phyloP scores from a whole-genome alignment of 2,888 invertebrate genomes.

The Conomelus anceps region DNA sequence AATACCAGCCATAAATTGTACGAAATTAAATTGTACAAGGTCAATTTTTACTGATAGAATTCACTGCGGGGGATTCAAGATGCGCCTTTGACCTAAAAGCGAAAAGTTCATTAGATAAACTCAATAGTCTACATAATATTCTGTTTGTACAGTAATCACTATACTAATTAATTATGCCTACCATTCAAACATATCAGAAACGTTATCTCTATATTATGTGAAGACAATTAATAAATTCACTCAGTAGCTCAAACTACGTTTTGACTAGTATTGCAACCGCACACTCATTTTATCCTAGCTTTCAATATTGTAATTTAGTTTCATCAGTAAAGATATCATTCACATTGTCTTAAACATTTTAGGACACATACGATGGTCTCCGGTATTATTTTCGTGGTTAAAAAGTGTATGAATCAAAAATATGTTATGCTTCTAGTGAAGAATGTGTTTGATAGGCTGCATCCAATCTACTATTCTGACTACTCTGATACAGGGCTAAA shows the following conservation, averaged over 20 bases:
- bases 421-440: too few relatives aligned
- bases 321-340: too few relatives aligned
- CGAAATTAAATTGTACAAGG: background rate
- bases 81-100: background rate
- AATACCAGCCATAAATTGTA: background rate
- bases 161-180: background rate
- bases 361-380: too few relatives aligned
- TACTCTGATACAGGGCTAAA: slow-evolving; percentile 52
- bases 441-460: slow-evolving; percentile 42
- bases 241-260: background rate
- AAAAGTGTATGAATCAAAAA: too few relatives aligned
- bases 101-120: background rate
- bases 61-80: background rate
- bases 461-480: slow-evolving; percentile 61
- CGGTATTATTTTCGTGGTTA: too few relatives aligned
- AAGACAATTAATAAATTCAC: background rate
- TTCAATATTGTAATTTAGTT: too few relatives aligned
- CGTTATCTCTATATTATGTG: background rate
- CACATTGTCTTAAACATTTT: too few relatives aligned
- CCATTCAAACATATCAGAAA: background rate
- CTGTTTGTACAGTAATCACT: background rate
- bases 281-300: too few relatives aligned
- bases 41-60: background rate
- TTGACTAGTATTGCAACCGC: too few relatives aligned
- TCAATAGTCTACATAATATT: background rate